Conservation (phyloP, 2,113 vertebrate genomes). For the Halichoeres trimaculatus region DNA sequence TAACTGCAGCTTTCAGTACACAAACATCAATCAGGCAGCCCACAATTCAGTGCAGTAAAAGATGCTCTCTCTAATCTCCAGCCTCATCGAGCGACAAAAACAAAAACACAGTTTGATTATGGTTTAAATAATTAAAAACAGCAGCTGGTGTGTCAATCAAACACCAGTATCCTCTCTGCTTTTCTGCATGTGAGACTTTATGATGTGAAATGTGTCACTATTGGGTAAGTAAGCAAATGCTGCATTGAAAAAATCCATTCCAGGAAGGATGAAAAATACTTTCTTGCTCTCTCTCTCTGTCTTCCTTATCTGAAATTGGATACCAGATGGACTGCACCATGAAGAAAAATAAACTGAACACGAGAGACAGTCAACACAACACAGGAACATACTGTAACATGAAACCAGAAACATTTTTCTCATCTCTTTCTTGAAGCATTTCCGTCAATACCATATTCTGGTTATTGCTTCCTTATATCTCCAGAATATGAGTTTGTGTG, state of each 20-base stretch:
- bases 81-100: too few relatives aligned
- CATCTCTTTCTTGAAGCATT: not conserved
- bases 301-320: conserved; percentile 35
- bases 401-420: not conserved
- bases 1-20: conserved; percentile 20
- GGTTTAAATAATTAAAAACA: not conserved
- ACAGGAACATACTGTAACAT: not conserved
- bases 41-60: not conserved
- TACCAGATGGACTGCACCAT: not conserved
- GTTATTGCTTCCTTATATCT: not conserved
- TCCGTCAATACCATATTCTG: not conserved
- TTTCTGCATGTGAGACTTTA: not conserved
- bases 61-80: conserved; percentile 2
- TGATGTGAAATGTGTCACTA: not conserved
- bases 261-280: not conserved
- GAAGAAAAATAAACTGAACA: not conserved
- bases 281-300: not conserved
- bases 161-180: not conserved
- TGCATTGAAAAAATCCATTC: conserved; percentile 24
- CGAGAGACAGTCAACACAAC: not conserved
- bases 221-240: not conserved
- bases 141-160: not conserved
- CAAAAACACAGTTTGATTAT: not conserved
- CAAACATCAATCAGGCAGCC: conserved; percentile 37
- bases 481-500: not conserved